Percentiles rank a stretch among this genome's conserved stretches.
These are phyloP conservation scores for Rana temporaria DNA, from an alignment of 2,113 vertebrate species.

Conservation along the genomic window DNA sequence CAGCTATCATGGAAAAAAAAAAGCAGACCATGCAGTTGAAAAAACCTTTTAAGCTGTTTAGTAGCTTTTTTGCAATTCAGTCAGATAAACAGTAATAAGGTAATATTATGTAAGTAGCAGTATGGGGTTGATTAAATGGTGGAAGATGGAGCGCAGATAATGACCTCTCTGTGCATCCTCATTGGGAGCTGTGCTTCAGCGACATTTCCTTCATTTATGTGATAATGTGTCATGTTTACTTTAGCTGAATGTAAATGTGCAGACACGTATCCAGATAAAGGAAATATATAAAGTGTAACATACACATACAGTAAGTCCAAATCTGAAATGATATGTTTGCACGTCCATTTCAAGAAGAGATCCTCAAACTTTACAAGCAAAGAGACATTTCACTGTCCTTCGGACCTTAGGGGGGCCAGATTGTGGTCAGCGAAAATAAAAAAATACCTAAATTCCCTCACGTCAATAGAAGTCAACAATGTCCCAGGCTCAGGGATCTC, in stretches of 20 bases:
- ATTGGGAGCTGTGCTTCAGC: background rate
- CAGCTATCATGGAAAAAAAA: background rate
- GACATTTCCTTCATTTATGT: background rate
- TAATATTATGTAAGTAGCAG: background rate
- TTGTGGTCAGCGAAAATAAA: too few relatives aligned
- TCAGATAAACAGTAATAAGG: constrained; percentile 28
- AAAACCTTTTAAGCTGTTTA: background rate
- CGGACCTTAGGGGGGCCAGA: too few relatives aligned
- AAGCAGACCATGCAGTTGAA: background rate
- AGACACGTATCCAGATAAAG: background rate
- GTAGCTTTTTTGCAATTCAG: background rate
- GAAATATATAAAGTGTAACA: too few relatives aligned
- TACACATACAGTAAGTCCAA: too few relatives aligned
- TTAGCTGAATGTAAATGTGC: background rate
- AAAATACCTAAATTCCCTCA: too few relatives aligned
- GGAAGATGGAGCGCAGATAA: background rate
- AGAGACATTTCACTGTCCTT: too few relatives aligned
- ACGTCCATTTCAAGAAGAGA: too few relatives aligned
- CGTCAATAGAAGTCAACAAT: too few relatives aligned
- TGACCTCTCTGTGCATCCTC: background rate
- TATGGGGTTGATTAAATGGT: constrained; percentile 10
- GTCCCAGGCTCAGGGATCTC: too few relatives aligned
- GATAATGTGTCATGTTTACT: background rate
- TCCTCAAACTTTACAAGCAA: too few relatives aligned
- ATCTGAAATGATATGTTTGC: too few relatives aligned